Percentiles rank a stretch among this genome's conserved stretches.
phyloP scores from a whole-genome alignment of 2,888 invertebrate species.

The Hylaea fasciaria region DNA sequence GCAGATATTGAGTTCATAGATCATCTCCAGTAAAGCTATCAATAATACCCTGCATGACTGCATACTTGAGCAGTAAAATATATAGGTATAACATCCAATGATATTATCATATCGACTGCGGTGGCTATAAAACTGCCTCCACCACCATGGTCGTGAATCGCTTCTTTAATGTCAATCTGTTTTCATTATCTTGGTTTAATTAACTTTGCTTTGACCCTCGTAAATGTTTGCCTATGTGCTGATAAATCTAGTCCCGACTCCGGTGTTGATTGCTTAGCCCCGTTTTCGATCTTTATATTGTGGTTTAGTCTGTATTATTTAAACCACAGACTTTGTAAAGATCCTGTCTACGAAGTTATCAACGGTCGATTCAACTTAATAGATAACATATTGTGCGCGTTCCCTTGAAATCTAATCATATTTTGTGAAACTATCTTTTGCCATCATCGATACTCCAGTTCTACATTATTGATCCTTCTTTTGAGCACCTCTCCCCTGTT shows the following conservation, averaged over 20 bases:
- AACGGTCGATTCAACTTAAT: background rate
- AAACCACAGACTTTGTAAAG: background rate
- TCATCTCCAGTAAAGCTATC: slow-evolving; percentile 10
- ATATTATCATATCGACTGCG: slow-evolving; percentile 20
- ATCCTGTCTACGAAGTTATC: background rate
- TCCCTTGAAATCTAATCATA: no score
- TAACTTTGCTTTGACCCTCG: slow-evolving; percentile 22
- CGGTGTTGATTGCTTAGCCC: slow-evolving; percentile 14
- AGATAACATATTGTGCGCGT: no score
- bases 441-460: background rate
- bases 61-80: slow-evolving; percentile 20
- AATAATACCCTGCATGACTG: slow-evolving; percentile 18
- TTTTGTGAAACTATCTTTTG: background rate
- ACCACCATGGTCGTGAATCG: slow-evolving; percentile 20
- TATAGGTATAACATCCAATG: slow-evolving; percentile 21
- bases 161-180: slow-evolving; percentile 26
- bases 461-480: background rate
- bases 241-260: slow-evolving; percentile 19
- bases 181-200: slow-evolving; percentile 25
- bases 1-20: slow-evolving; percentile 10
- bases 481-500: no score
- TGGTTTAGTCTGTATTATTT: background rate
- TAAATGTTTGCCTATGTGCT: slow-evolving; percentile 19
- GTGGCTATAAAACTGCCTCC: slow-evolving; percentile 21
- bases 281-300: slow-evolving; percentile 14